Evolutionary conservation across 2,113 vertebrate species (phyloP).

Genomic region (Pseudorhombus dupliciocellatus): DNA sequence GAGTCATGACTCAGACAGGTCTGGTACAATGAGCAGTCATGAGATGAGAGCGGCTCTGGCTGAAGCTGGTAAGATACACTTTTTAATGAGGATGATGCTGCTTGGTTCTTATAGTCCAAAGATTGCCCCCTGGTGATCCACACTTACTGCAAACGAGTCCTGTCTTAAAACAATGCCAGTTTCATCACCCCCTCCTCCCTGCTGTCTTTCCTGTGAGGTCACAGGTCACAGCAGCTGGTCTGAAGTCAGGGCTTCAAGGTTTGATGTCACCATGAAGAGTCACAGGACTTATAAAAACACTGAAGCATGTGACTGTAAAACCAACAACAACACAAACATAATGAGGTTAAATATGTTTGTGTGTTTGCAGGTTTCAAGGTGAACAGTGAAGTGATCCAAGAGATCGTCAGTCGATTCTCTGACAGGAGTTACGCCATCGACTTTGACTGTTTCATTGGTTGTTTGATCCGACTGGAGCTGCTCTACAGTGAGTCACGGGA

Average conservation of each 20-base stretch:
- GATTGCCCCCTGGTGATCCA: no score
- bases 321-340: not conserved
- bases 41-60: constrained; percentile 71
- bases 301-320: not conserved
- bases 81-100: no score
- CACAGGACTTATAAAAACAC: no score
- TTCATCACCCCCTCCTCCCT: no score
- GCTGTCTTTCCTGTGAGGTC: no score
- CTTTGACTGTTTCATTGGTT: constrained; percentile 85
- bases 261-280: no score
- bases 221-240: no score
- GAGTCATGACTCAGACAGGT: constrained; percentile 55
- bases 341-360: not conserved
- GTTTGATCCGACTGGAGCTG: constrained; percentile 84
- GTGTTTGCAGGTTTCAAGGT: constrained; percentile 82
- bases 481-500: constrained; percentile 84
- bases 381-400: constrained; percentile 80
- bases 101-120: no score
- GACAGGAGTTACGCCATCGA: constrained; percentile 74
- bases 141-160: no score
- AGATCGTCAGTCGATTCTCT: constrained; percentile 71
- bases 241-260: no score
- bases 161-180: no score
- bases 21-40: constrained; percentile 76
- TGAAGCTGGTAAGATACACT: constrained; percentile 60